These are phyloP conservation scores for Stichopus chloronotus DNA, from an alignment of 35 echinoderm and acorn worm species.

Conservation along the genomic window DNA sequence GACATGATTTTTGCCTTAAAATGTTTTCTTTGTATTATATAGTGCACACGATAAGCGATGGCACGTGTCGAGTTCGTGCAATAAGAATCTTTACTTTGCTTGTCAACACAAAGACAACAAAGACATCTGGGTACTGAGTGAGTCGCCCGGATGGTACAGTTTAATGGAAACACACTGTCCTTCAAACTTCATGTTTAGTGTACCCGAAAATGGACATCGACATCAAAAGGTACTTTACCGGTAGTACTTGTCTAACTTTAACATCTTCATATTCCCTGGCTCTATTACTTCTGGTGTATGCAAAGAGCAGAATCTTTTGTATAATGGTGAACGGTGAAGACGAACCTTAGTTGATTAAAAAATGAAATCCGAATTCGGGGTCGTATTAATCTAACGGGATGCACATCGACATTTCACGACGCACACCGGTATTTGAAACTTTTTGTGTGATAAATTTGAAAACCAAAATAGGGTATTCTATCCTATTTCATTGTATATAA, in stretches of 20 bases:
- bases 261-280: too few relatives aligned
- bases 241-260: neutral
- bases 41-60: slow-evolving; percentile 66
- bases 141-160: slow-evolving; percentile 55
- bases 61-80: slow-evolving; percentile 64
- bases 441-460: too few relatives aligned
- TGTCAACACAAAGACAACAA: slow-evolving; percentile 70
- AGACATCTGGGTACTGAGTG: slow-evolving; percentile 77
- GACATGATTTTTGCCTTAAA: neutral
- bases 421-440: too few relatives aligned
- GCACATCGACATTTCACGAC: too few relatives aligned
- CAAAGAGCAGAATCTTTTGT: too few relatives aligned
- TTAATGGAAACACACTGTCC: slow-evolving; percentile 50
- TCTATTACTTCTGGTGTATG: too few relatives aligned
- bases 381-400: too few relatives aligned
- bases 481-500: too few relatives aligned
- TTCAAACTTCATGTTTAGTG: slow-evolving; percentile 61
- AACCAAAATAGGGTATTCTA: too few relatives aligned
- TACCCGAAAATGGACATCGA: slow-evolving; percentile 82
- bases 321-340: too few relatives aligned
- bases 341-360: too few relatives aligned
- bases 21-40: neutral
- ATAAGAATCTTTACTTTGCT: slow-evolving; percentile 49
- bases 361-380: too few relatives aligned
- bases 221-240: slow-evolving; percentile 75